These are phyloP conservation scores for Coregonus suidteri DNA, from an alignment of 2,797 vertebrate genomes.

Conservation along the genomic window DNA sequence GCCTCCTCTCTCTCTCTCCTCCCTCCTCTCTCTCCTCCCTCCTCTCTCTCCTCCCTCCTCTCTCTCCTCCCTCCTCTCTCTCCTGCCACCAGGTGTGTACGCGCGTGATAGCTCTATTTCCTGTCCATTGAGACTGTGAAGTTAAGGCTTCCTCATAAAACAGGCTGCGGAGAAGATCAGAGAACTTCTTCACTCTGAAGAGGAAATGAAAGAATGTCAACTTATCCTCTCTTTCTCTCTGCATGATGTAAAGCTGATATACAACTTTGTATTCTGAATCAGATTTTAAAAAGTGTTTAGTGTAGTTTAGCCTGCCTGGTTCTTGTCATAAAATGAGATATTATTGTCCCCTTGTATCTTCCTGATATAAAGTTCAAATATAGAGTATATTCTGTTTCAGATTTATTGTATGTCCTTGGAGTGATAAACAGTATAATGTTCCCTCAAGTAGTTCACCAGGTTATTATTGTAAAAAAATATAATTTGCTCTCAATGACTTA, in stretches of 20 bases:
- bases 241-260: conserved; percentile 50
- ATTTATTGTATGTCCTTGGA: neutral
- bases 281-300: conserved; percentile 19
- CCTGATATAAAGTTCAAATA: neutral
- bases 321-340: neutral
- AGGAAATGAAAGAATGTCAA: conserved; percentile 53
- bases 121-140: conserved; percentile 37
- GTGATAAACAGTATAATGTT: neutral
- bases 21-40: too few species aligned
- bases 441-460: neutral
- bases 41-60: too few species aligned
- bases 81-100: neutral
- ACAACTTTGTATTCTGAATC: conserved; percentile 37
- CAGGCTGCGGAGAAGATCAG: conserved; percentile 33
- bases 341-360: neutral
- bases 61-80: too few species aligned
- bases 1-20: too few species aligned
- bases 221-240: conserved; percentile 29
- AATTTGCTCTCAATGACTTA: neutral
- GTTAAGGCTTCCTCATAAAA: conserved; percentile 51
- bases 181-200: conserved; percentile 16
- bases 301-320: neutral
- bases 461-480: neutral
- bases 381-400: too few species aligned
- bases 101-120: conserved; percentile 18